phyloP scores from a whole-genome alignment of 2,797 vertebrate species.

The Cyprinella venusta region DNA sequence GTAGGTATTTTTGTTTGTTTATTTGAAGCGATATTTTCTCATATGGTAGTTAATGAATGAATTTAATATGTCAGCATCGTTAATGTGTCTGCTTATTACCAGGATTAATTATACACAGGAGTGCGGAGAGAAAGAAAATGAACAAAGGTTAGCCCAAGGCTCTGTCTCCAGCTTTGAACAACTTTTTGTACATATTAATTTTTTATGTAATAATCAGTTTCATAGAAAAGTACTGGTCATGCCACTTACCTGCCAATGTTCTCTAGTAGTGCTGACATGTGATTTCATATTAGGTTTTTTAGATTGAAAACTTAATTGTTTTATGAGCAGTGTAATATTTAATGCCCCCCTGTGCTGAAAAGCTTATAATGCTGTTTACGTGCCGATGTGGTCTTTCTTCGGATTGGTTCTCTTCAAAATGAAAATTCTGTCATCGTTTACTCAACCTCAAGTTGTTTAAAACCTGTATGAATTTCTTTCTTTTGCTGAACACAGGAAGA shows the following conservation, averaged over 20 bases:
- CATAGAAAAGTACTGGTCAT: not conserved
- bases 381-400: too few relatives aligned
- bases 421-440: too few relatives aligned
- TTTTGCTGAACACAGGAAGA: too few relatives aligned
- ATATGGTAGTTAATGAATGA: not conserved
- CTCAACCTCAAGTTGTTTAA: too few relatives aligned
- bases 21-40: not conserved
- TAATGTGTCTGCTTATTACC: slow-evolving; percentile 28
- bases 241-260: not conserved
- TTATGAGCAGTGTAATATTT: slow-evolving; percentile 3
- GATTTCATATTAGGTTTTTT: not conserved
- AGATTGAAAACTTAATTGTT: not conserved
- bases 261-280: not conserved
- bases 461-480: too few relatives aligned
- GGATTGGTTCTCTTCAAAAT: too few relatives aligned
- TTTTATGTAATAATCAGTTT: slow-evolving; percentile 6
- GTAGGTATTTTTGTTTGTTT: slow-evolving; percentile 18
- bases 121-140: slow-evolving; percentile 3
- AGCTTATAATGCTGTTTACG: too few relatives aligned
- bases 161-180: slow-evolving; percentile 1
- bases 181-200: not conserved
- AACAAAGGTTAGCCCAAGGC: slow-evolving; percentile 39
- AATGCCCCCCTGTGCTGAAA: too few relatives aligned
- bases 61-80: not conserved
- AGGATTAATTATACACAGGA: slow-evolving; percentile 32